Conservation (phyloP, 2,888 invertebrate genomes). For the Melinaea marsaeus region DNA sequence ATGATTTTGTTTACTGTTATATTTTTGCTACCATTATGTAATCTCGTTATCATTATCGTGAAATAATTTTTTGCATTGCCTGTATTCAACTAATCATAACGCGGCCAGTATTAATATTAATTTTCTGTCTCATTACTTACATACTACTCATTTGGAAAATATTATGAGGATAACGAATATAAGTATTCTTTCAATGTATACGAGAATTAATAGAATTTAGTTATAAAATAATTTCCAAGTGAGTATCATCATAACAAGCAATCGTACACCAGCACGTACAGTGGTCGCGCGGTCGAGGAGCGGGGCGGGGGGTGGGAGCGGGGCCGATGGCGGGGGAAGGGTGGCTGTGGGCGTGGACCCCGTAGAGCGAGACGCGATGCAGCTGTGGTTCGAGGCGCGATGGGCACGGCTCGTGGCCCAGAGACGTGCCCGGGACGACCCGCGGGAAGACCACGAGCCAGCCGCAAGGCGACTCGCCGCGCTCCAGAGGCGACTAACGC, state of each 20-base stretch:
- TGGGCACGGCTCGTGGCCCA: slow-evolving; percentile 66
- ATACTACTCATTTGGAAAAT: too few species aligned
- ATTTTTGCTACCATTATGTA: background rate
- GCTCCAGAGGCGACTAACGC: slow-evolving; percentile 55
- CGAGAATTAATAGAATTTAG: too few species aligned
- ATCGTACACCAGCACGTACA: too few species aligned
- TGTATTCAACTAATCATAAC: slow-evolving; percentile 2
- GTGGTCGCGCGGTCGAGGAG: slow-evolving; percentile 25
- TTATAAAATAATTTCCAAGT: too few species aligned
- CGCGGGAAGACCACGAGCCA: slow-evolving; percentile 45
- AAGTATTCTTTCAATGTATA: too few species aligned
- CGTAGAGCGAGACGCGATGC: slow-evolving; percentile 62
- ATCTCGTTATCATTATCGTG: background rate
- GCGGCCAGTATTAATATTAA: too few species aligned
- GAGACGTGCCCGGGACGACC: slow-evolving; percentile 51
- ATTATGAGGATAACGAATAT: too few species aligned
- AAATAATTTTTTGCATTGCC: slow-evolving; percentile 2
- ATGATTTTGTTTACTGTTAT: too few species aligned
- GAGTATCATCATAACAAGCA: too few species aligned
- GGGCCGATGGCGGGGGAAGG: slow-evolving; percentile 25
- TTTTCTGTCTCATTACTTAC: too few species aligned
- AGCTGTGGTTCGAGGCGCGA: slow-evolving; percentile 68
- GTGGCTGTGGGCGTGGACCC: slow-evolving; percentile 45
- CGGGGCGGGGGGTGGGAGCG: slow-evolving; percentile 30
- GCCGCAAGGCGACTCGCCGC: slow-evolving; percentile 49